Evolutionary conservation across 2,797 vertebrate species (phyloP).

Genomic region (Nothura maculosa): DNA sequence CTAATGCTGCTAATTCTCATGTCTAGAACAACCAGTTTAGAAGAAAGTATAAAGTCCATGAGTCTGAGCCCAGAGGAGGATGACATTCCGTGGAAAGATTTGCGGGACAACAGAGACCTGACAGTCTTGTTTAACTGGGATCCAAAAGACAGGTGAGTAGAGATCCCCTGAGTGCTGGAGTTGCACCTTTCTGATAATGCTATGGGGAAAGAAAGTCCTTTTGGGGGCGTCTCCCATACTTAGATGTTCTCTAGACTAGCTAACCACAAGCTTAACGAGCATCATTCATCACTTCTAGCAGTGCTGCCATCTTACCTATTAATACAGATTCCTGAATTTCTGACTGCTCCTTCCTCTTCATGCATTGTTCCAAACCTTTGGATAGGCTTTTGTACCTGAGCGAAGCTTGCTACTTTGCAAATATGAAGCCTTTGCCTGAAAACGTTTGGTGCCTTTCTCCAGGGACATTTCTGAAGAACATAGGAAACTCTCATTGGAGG

Average conservation of each 20-base stretch:
- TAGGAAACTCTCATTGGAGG: conserved; percentile 89
- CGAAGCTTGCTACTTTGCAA: neutral
- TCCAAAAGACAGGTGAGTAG: conserved; percentile 89
- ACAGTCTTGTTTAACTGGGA: conserved; percentile 95
- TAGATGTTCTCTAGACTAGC: neutral
- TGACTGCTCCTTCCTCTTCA: neutral
- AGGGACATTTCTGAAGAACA: conserved; percentile 92
- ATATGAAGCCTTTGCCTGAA: conserved; percentile 7
- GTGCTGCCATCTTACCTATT: neutral
- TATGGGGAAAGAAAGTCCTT: neutral
- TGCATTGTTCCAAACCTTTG: neutral
- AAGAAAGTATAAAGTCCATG: conserved; percentile 97
- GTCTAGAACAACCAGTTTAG: conserved; percentile 88
- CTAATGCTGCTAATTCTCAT: neutral
- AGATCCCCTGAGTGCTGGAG: neutral
- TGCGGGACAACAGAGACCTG: conserved; percentile 97
- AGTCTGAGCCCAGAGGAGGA: conserved; percentile 95
- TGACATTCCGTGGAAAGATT: conserved; percentile 94
- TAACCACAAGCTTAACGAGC: neutral
- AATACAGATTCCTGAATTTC: neutral
- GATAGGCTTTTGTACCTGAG: neutral
- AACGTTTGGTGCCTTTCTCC: conserved; percentile 58
- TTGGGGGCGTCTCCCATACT: neutral
- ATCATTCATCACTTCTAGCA: neutral
- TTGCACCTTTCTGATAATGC: neutral